A percentile compares a stretch with the other conserved stretches of the same genome.
Conservation (phyloP, 2,888 invertebrate genomes). For the Eupithecia vulgata region DNA sequence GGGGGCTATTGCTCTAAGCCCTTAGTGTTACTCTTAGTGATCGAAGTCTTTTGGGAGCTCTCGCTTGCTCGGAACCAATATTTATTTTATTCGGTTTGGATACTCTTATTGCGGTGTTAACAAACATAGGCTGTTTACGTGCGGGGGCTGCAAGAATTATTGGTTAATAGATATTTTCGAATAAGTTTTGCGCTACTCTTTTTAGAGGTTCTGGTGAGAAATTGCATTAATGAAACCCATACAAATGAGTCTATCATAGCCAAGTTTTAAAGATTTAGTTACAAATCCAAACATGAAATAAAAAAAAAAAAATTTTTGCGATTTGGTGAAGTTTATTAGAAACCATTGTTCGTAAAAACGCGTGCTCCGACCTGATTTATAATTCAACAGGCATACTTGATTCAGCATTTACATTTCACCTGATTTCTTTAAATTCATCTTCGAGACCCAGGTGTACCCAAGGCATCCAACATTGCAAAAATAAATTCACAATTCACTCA, state of each 20-base stretch:
- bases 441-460: slow-evolving; percentile 60
- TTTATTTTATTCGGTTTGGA: slow-evolving; percentile 67
- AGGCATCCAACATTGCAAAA: slow-evolving; percentile 60
- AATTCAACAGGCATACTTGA: slow-evolving; percentile 28
- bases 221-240: neutral
- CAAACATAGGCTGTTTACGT: slow-evolving; percentile 63
- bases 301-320: neutral
- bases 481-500: slow-evolving; percentile 74
- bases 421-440: slow-evolving; percentile 60
- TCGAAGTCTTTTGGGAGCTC: slow-evolving; percentile 58
- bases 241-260: neutral
- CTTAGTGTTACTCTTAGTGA: slow-evolving; percentile 72
- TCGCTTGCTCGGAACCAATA: slow-evolving; percentile 67
- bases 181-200: neutral
- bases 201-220: neutral
- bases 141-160: slow-evolving; percentile 45
- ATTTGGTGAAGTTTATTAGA: neutral
- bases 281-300: neutral
- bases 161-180: slow-evolving; percentile 37
- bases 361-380: slow-evolving; percentile 11
- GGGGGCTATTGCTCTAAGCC: slow-evolving; percentile 68
- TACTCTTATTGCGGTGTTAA: slow-evolving; percentile 75
- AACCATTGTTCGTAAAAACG: slow-evolving; percentile 2
- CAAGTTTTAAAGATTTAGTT: neutral
- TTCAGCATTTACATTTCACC: slow-evolving; percentile 45